Percentiles rank a stretch among this genome's conserved stretches.
Conservation (phyloP, 2,888 invertebrate genomes). For the Cephus rjabovi region DNA sequence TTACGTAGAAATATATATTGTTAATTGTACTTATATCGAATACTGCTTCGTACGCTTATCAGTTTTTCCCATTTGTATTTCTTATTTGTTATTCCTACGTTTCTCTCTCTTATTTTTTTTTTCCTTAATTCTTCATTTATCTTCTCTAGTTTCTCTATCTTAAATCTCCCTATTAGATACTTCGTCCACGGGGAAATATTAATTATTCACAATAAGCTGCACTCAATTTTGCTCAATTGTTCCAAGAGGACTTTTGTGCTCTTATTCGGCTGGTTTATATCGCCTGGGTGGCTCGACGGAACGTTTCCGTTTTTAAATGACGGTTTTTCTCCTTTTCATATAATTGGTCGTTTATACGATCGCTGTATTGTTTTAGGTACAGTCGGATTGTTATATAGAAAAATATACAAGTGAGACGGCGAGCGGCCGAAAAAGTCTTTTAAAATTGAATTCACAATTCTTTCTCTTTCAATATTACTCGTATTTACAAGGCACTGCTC, state of each 20-base stretch:
- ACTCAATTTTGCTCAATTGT: not conserved
- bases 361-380: not conserved
- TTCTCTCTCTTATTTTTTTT: not conserved
- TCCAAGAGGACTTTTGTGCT: not conserved
- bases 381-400: not conserved
- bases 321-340: not conserved
- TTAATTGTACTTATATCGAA: slow-evolving; percentile 13
- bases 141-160: not conserved
- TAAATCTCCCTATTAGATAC: not conserved
- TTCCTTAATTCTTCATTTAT: slow-evolving; percentile 6
- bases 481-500: not conserved
- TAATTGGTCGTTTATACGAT: not conserved
- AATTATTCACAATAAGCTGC: not conserved
- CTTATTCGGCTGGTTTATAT: not conserved
- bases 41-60: slow-evolving; percentile 12
- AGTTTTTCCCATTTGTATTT: slow-evolving; percentile 13
- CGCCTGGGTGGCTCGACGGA: not conserved
- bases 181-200: not conserved
- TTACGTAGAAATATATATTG: slow-evolving; percentile 3
- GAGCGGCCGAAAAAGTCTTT: not conserved
- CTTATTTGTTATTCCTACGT: not conserved
- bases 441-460: not conserved
- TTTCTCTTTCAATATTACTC: not conserved
- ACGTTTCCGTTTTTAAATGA: not conserved
- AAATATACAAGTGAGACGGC: not conserved